Base-by-base conservation (phyloP, 2,113 vertebrate genomes). In the Tricholaema leucomelas region DNA sequence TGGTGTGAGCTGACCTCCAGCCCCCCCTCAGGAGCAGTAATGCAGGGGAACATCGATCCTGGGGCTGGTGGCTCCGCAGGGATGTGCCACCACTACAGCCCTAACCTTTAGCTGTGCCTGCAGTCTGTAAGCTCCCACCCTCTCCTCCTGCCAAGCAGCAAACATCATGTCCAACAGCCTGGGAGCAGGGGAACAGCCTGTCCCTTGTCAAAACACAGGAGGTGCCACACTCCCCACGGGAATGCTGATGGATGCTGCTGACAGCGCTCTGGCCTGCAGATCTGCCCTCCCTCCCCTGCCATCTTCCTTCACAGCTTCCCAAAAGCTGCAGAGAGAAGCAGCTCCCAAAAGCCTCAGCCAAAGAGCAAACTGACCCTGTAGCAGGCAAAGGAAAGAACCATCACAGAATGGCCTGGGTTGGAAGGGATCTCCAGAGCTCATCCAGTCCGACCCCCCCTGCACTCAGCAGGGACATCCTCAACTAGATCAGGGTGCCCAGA, bases 31-130 rank as follows among this genome's bases (percentile, higher is more conserved):
- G 82, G 91, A 94, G 96, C 92, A 93, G 66, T 93, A 93, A 97
- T 72, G 85, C 94, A 90, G 44, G 61, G 95, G 83, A 84, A 66
- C 97, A 98, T 98, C 61, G 98, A 98, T 98, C 96, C 85, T 42
- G 9, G 12, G 90, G 2, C 93, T 86, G 61, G 59, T 50, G 81
- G 5, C 75, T 31, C n/a, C 1, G 1, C n/a, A 16, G 19, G 87
- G 81, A 95, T 59, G 73, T 85, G 91, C 94, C 96, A 87, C 91
- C 17, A n/a, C 92, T 61, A 50, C 85, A 91, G 96, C 91, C 91
- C 89, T 72, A 78, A 88, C 92, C 95, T 83, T 66, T 40, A 87
- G 90, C 87, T 83, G 90, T 77, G 91, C 77, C 94, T 95, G 87
- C 40, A 52, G 78, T 50, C 89, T 90, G 95, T 84, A 66, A 70